Evolutionary conservation across 2,888 invertebrate species (phyloP).

Genomic region (Margaritifera margaritifera): DNA sequence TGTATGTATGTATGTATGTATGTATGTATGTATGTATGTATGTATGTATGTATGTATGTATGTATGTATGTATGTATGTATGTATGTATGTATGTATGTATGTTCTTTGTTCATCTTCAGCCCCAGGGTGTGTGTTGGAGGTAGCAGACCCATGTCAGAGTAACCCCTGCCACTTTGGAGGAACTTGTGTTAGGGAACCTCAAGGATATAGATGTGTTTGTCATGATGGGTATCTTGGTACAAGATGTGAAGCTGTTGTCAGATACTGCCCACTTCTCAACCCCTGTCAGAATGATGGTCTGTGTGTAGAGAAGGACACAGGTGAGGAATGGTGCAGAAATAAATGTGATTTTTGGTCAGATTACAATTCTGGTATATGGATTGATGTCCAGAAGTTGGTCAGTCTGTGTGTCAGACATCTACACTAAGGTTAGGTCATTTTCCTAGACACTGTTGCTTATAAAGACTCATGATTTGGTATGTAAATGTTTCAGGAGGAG

Average conservation of each 20-base stretch:
- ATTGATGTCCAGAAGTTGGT: no score
- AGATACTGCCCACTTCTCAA: conserved; percentile 48
- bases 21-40: no score
- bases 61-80: no score
- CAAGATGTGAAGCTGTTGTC: conserved; percentile 56
- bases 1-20: no score
- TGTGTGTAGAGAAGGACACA: conserved; percentile 60
- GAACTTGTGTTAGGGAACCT: conserved; percentile 38
- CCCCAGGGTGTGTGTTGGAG: not conserved
- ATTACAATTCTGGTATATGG: not conserved
- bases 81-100: no score
- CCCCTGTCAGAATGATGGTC: conserved; percentile 59
- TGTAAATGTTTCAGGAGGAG: no score
- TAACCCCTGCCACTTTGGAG: conserved; percentile 47
- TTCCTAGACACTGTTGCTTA: no score
- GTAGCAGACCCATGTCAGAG: conserved; percentile 25
- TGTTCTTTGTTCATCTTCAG: no score
- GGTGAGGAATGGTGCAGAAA: conserved; percentile 30
- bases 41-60: no score
- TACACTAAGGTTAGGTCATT: not conserved
- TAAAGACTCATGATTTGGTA: no score
- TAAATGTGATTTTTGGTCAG: not conserved
- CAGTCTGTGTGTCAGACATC: no score
- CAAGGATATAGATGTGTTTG: conserved; percentile 48
- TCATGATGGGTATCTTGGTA: conserved; percentile 41